Evolutionary conservation across 2,888 invertebrate species (phyloP).

Genomic region (Nomada hirtipes): DNA sequence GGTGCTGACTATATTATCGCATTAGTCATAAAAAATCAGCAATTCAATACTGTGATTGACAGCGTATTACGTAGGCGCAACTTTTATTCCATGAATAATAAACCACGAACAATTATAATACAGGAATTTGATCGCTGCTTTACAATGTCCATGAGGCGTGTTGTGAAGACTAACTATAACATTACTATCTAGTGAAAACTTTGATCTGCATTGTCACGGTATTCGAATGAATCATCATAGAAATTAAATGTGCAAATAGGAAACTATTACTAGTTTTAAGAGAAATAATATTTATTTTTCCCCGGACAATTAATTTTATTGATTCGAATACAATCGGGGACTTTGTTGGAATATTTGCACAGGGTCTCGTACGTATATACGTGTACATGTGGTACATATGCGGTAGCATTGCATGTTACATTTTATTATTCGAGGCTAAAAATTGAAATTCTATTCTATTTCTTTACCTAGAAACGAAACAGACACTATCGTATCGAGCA

Average conservation of each 20-base stretch:
- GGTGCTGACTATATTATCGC: background rate
- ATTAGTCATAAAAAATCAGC: background rate
- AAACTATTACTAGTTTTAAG: background rate
- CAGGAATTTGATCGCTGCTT: background rate
- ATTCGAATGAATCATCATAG: conserved; percentile 19
- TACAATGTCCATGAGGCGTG: background rate
- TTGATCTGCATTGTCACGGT: conserved; percentile 4
- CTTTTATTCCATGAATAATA: background rate
- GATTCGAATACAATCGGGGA: background rate
- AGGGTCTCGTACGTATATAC: background rate
- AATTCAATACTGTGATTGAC: background rate
- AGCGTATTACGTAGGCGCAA: background rate
- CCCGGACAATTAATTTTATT: background rate
- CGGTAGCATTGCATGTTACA: no score
- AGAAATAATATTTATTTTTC: background rate
- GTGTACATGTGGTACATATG: no score
- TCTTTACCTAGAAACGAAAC: no score
- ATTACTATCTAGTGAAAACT: background rate
- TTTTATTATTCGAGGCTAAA: no score
- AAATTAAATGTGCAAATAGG: background rate
- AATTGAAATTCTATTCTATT: no score
- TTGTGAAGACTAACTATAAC: background rate
- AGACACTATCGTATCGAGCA: background rate
- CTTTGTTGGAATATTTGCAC: background rate
- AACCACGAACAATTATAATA: background rate